Evolutionary conservation across 2,888 invertebrate species (phyloP), one percentile per base, ranked within the genome.

Genomic region (Spilosoma lubricipeda): DNA sequence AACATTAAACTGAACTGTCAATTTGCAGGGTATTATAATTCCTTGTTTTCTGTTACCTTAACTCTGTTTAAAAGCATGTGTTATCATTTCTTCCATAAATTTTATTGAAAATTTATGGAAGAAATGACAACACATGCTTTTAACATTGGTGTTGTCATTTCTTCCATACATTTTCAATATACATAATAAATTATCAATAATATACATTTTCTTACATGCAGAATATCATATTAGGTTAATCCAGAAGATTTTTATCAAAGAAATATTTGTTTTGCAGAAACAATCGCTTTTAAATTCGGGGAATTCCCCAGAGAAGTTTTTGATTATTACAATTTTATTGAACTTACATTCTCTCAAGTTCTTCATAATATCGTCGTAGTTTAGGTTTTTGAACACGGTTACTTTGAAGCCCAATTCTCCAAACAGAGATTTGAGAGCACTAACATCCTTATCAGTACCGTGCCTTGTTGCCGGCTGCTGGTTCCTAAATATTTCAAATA

Each of bases 371-470:
- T 85, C 83, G 0, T 77, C 85, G 69, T 92, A 88, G 0, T 83
- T 80, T 56, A 88, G 81, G 67, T 93, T 86, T 7, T 85, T 77
- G 70, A 88, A 83, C 1, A 86, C 87, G 0, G 78, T 73, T 0
- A 90, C 85, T 70, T 88, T 86, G 72, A 93, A 93, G 0, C 88
- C 89, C 11, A 92, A 81, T 1, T 77, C 68, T 23, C 77, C 78
- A 52, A 93, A 93, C 3, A 90, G 82, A 2, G 75, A 73, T 67
- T 85, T 83, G 0, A 93, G 80, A 5, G 79, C 82, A 15, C 68
- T 80, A 0, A 92, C 92, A 71, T 93, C 93, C 67, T 86, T 78
- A 0, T 87, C 84, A 0, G 93, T 93, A 3, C 91, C 90, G 0
- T 71, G 78, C 27, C 93, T 82, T 0, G 82, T 74, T 0, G 74